Conservation (phyloP, 2,113 vertebrate species). For the Alaudala cheleensis region DNA sequence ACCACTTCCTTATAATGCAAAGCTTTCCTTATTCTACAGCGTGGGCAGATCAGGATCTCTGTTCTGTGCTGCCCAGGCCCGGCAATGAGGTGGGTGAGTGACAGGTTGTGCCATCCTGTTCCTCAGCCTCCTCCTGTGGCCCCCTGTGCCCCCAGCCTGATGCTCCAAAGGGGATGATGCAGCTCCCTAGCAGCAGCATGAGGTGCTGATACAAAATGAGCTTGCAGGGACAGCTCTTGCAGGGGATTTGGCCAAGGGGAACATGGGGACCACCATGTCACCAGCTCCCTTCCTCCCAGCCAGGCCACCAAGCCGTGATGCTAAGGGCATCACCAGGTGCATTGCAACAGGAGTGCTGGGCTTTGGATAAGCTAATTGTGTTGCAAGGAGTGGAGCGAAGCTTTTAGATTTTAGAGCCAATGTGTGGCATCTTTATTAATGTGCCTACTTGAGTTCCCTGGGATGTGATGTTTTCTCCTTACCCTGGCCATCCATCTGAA, state of each 20-base stretch:
- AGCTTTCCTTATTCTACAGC: neutral
- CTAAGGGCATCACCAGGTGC: neutral
- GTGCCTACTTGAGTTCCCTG: conserved; percentile 46
- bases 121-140: neutral
- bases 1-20: neutral
- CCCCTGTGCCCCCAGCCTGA: no score
- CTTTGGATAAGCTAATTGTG: conserved; percentile 22
- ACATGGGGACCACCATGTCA: accelerated
- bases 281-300: neutral
- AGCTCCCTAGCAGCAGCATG: neutral
- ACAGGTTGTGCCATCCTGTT: neutral
- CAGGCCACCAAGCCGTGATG: neutral
- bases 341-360: accelerated
- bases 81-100: neutral
- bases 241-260: neutral
- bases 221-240: neutral
- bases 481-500: conserved; percentile 61
- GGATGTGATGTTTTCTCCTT: conserved; percentile 57
- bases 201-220: neutral
- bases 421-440: conserved; percentile 60
- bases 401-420: conserved; percentile 40
- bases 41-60: neutral
- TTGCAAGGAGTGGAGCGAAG: neutral
- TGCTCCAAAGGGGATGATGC: accelerated
- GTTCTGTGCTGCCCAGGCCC: neutral